Conservation (phyloP, 2,888 invertebrate genomes). For the Neria commutata region DNA sequence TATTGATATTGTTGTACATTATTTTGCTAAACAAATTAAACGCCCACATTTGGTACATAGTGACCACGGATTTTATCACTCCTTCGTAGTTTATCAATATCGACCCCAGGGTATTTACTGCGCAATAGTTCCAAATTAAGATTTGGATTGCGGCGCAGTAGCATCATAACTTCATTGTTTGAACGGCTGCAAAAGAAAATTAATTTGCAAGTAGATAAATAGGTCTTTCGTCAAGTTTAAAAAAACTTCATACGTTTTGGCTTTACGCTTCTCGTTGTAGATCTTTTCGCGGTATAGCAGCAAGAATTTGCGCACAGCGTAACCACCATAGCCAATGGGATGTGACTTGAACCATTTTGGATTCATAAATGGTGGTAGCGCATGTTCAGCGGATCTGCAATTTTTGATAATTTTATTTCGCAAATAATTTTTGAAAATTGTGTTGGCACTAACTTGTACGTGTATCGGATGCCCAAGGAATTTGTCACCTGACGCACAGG, state of each 20-base stretch:
- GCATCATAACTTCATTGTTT: constrained; percentile 71
- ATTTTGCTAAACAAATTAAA: constrained; percentile 32
- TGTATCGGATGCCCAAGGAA: constrained; percentile 68
- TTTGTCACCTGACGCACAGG: constrained; percentile 68
- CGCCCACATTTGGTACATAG: constrained; percentile 62
- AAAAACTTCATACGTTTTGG: constrained; percentile 64
- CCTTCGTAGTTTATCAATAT: constrained; percentile 71
- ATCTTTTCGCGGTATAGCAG: constrained; percentile 71
- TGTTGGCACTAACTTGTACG: constrained; percentile 60
- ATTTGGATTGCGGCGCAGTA: constrained; percentile 78
- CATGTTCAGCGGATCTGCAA: constrained; percentile 66
- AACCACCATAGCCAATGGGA: constrained; percentile 65
- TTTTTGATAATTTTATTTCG: not conserved
- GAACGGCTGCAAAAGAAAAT: constrained; percentile 64
- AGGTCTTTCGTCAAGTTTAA: constrained; percentile 12
- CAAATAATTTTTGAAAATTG: not conserved
- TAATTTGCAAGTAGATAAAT: not conserved
- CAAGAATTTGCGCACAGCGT: constrained; percentile 70
- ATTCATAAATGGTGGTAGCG: constrained; percentile 73
- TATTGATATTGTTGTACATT: constrained; percentile 16
- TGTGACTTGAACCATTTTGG: constrained; percentile 68
- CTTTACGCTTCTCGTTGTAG: constrained; percentile 66
- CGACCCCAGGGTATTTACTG: constrained; percentile 76
- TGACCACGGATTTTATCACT: constrained; percentile 70
- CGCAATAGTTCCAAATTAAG: constrained; percentile 74